These are phyloP conservation scores for Drosophila falleni DNA, from an alignment of 2,888 invertebrate species.

Conservation along the genomic window DNA sequence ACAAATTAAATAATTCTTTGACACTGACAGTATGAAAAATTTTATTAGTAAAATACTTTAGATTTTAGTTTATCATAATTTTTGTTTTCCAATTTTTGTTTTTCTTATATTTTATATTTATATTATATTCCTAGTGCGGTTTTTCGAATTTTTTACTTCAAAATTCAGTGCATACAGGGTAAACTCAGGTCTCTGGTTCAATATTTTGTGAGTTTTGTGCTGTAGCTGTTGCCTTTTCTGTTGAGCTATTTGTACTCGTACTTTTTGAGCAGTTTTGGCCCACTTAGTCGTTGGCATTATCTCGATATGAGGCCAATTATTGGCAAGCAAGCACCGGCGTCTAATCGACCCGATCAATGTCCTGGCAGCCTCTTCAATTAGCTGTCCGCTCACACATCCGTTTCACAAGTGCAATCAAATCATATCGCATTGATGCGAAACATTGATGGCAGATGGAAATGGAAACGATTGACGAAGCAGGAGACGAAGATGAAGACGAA, in stretches of 20 bases:
- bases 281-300: constrained; percentile 48
- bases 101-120: no score
- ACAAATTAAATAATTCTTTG: no score
- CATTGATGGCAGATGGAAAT: constrained; percentile 29
- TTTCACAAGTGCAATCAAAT: constrained; percentile 72
- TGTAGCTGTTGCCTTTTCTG: constrained; percentile 2
- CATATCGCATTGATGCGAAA: constrained; percentile 65
- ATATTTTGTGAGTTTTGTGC: neutral
- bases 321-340: constrained; percentile 42
- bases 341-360: constrained; percentile 61
- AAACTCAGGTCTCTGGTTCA: neutral
- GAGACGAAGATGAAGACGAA: neutral
- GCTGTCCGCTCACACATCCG: constrained; percentile 50
- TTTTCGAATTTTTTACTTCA: no score
- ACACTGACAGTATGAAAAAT: no score
- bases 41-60: no score
- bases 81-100: no score
- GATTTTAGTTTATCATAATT: no score
- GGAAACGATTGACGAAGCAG: constrained; percentile 2
- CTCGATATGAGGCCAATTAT: constrained; percentile 75
- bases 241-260: constrained; percentile 12
- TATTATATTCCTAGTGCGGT: no score
- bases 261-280: constrained; percentile 31
- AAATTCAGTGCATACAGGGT: neutral
- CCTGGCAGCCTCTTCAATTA: constrained; percentile 63